Evolutionary conservation across 2,888 invertebrate species (phyloP).

Genomic region (Nemapogon koenigi): DNA sequence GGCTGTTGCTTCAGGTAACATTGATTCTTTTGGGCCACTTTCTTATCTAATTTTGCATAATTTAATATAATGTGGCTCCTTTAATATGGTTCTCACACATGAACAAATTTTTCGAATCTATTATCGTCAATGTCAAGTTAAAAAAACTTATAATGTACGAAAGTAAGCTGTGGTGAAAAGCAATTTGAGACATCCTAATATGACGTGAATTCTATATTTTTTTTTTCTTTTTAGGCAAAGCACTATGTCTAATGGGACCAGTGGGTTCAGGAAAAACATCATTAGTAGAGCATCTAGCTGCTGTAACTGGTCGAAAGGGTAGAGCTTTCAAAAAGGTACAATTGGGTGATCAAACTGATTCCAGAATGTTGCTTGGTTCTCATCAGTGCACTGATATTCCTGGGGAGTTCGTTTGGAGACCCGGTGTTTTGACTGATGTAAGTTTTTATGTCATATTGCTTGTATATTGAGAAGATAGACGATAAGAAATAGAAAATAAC

Average conservation of each 20-base stretch:
- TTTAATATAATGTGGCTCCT: no score
- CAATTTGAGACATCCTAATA: no score
- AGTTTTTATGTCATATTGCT: no score
- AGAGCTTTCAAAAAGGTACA: constrained; percentile 79
- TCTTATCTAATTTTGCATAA: no score
- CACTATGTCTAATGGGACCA: constrained; percentile 81
- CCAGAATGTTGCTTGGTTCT: constrained; percentile 91
- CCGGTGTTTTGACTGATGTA: constrained; percentile 90
- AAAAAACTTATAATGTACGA: no score
- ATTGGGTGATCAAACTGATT: constrained; percentile 95
- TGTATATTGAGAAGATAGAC: no score
- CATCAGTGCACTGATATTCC: constrained; percentile 96
- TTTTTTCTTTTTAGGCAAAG: constrained; percentile 42
- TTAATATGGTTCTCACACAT: no score
- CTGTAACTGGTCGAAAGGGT: constrained; percentile 72
- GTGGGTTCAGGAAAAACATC: constrained; percentile 96
- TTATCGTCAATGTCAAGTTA: no score
- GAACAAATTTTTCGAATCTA: no score
- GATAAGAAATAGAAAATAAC: no score
- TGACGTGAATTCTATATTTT: background rate
- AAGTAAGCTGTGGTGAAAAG: no score
- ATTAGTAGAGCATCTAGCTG: constrained; percentile 85
- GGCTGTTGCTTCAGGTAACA: constrained; percentile 78
- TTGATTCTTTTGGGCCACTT: no score
- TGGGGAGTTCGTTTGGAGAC: constrained; percentile 96